Evolutionary conservation across 23 tunicate genomes (phyloP), one percentile per base, ranked within the genome.

Genomic region (Aplidium turbinatum): DNA sequence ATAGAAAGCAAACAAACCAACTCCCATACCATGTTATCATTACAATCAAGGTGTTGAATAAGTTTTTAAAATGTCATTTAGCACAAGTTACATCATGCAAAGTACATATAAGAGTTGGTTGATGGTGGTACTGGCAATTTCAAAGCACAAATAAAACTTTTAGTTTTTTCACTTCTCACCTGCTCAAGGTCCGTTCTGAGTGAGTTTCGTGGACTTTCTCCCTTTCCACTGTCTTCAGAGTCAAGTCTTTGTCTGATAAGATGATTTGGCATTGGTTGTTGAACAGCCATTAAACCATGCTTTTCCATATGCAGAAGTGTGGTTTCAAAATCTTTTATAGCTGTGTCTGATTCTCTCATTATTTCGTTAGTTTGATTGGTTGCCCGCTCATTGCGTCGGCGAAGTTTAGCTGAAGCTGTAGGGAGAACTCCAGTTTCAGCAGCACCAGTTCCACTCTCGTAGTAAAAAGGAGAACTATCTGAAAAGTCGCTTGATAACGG

Each of bases 211-310:
- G 83, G 82, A 39, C 96, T 89, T 58, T 78, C 80, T 20, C 96
- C 96, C 78, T 85, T 89, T 32, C 96, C 96, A 61, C 96, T 89
- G 70, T 89, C 96, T 53, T 75, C 57, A 21, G 96, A 89, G 35
- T 82, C 79, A 7, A 83, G 76, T 52, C 96, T 42, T 42, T 62
- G 51, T 27, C 95, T 66, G 24, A 38, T 72, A n/a, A 36, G 47
- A 3, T 36, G 48, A 20, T 64, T 46, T 36, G 38, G 75, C 1
- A 31, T 53, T 3, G 5, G 61, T n/a, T 36, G 24, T 4, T 26
- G 11, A 7, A 50, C 35, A 1, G 31, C 48, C 5, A 58, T 58
- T 42, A 9, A 16, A 18, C 70, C 70, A n/a, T 31, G 11, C 31
- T 60, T 39, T 21, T 38, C 70, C 67, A 79, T 67, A 22, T 52